Evolutionary conservation across 2,797 vertebrate species (phyloP), one percentile per base, ranked within the genome.

Genomic region (Pangasius macronema): DNA sequence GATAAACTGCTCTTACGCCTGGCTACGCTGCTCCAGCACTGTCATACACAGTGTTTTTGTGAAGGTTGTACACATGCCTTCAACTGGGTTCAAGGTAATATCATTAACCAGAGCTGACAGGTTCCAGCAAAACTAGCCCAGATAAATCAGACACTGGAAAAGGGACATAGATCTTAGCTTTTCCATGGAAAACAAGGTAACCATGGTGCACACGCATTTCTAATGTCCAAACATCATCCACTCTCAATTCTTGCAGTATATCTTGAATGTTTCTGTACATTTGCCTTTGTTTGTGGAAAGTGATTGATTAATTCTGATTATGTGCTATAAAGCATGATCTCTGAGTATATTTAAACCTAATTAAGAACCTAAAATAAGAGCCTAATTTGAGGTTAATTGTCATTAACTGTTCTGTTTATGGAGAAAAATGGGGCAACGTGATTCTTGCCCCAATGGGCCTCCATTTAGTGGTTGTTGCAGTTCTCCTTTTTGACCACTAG

Each of bases 1-100:
- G 36, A 22, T 30, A 53, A 86, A 82, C 36, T 30, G 24, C n/a
- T 65, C 63, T 79, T n/a, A 85, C 59, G 65, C 68, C 18, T 42
- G 8, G 36, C 39, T 49, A 68, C 16, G n/a, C 11, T 68, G 30
- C 30, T 68, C 30, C 14, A 59, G 5, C 39, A 6, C 39, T 42
- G 39, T 42, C 39, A 53, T 53, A 4, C 53, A 14, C 53, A 53
- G 53, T 65, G 61, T 65, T 5, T 65, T 65, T 65, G 27, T 65
- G 61, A n/a, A 65, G 27, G 27, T 30, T 67, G 33, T 33, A 33
- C 27, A 76, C 27, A 76, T n/a, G 51, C 27, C 27, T 5, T 76
- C 73, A 76, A 16, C 42, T 76, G 22, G 49, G 36, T 11, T 73
- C 39, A 42, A 72, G 36, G 42, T 72, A 30, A 72, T 42, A 42